Conservation (phyloP, 2,797 vertebrate genomes). For the Myotis myotis region DNA sequence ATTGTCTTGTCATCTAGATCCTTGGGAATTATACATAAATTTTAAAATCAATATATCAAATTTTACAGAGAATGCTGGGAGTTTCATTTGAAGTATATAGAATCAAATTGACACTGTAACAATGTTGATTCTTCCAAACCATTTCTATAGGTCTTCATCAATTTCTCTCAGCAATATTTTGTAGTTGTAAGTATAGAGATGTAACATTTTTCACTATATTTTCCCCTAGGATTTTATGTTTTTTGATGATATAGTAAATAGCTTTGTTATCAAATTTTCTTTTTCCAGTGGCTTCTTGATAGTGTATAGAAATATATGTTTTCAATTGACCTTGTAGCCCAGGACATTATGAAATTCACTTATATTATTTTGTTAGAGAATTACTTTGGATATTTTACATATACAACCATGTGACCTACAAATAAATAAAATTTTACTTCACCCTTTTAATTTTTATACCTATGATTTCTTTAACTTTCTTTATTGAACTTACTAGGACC, state of each 20-base stretch:
- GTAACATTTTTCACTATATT: not conserved
- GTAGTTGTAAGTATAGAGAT: not conserved
- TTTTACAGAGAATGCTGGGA: not conserved
- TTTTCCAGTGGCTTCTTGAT: not conserved
- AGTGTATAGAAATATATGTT: not conserved
- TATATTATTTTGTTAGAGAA: not conserved
- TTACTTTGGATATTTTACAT: not conserved
- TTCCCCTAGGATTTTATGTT: not conserved
- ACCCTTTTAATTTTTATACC: not conserved
- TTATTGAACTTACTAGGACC: not conserved
- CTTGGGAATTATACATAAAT: not conserved
- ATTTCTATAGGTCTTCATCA: not conserved
- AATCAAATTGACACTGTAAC: not conserved
- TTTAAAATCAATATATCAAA: not conserved
- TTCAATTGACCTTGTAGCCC: not conserved
- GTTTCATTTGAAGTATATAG: not conserved
- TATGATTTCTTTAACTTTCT: not conserved
- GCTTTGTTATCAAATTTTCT: not conserved
- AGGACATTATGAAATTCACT: not conserved
- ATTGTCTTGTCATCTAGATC: not conserved
- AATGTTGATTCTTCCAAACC: not conserved
- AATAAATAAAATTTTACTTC: not conserved
- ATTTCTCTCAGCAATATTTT: conserved; percentile 1
- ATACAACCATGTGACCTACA: not conserved
- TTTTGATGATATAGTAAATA: not conserved